A percentile compares a stretch with the other conserved stretches of the same genome.
These are phyloP conservation scores for Zoanthus sociatus DNA, from an alignment of 92 coral and sea anemone species.

Conservation along the genomic window DNA sequence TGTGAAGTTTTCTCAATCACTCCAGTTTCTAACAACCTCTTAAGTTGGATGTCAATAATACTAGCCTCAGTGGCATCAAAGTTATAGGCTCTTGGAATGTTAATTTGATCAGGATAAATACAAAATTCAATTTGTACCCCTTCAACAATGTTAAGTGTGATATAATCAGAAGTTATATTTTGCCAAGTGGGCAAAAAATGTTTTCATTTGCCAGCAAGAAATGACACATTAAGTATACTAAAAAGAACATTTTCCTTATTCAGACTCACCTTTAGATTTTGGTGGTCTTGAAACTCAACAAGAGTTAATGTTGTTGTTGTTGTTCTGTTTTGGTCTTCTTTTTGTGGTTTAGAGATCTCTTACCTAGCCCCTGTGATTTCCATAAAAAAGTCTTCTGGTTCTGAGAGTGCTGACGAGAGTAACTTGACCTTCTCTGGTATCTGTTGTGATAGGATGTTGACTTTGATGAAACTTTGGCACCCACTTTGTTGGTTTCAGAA, in stretches of 20 bases:
- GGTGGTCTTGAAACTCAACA: no score
- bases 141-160: no score
- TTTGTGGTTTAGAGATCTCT: no score
- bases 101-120: no score
- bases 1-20: no score
- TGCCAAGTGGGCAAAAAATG: slow-evolving; percentile 46
- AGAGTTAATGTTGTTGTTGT: no score
- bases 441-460: slow-evolving; percentile 13
- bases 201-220: slow-evolving; percentile 56
- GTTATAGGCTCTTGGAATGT: no score
- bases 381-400: slow-evolving; percentile 63
- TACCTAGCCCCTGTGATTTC: slow-evolving; percentile 47
- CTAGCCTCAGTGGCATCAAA: neutral
- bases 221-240: slow-evolving; percentile 5
- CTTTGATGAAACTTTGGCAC: slow-evolving; percentile 25
- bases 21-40: neutral
- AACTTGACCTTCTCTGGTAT: slow-evolving; percentile 28
- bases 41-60: slow-evolving; percentile 35
- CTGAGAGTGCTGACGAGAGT: slow-evolving; percentile 12
- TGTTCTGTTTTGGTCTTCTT: no score
- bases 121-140: no score
- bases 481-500: slow-evolving; percentile 61
- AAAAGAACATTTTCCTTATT: no score
- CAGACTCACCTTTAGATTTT: no score
- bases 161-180: slow-evolving; percentile 52